phyloP scores from a whole-genome alignment of 92 coral and sea anemone genomes.

The Zoanthus gigantus region DNA sequence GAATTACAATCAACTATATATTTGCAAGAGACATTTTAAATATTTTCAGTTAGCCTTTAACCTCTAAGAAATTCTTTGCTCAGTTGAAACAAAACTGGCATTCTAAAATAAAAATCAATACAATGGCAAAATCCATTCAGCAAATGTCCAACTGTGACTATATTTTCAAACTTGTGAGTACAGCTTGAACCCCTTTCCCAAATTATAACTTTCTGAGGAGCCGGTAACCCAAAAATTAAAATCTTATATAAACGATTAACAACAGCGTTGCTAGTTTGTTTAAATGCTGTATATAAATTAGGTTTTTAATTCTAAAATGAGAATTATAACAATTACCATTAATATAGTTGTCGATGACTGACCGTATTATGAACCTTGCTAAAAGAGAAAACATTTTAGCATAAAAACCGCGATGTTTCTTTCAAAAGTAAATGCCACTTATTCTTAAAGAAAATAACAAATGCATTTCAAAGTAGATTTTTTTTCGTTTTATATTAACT shows the following conservation, averaged over 20 bases:
- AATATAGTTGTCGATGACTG: background rate
- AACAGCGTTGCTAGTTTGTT: constrained; percentile 2
- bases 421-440: constrained; percentile 19
- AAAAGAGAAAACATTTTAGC: background rate
- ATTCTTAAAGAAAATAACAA: background rate
- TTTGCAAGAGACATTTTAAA: background rate
- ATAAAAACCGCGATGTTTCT: background rate
- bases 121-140: constrained; percentile 17
- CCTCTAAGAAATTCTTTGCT: background rate
- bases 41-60: background rate
- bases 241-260: background rate
- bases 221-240: background rate
- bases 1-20: background rate
- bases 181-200: background rate
- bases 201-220: background rate
- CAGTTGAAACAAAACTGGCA: constrained; percentile 21
- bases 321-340: background rate
- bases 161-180: background rate
- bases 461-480: background rate
- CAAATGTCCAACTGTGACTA: background rate
- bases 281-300: constrained; percentile 19
- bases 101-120: constrained; percentile 22
- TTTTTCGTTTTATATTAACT: constrained; percentile 10
- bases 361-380: background rate
- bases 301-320: background rate